These are phyloP conservation scores for Hemicordylus capensis DNA, from an alignment of 2,113 vertebrate species.

Conservation along the genomic window DNA sequence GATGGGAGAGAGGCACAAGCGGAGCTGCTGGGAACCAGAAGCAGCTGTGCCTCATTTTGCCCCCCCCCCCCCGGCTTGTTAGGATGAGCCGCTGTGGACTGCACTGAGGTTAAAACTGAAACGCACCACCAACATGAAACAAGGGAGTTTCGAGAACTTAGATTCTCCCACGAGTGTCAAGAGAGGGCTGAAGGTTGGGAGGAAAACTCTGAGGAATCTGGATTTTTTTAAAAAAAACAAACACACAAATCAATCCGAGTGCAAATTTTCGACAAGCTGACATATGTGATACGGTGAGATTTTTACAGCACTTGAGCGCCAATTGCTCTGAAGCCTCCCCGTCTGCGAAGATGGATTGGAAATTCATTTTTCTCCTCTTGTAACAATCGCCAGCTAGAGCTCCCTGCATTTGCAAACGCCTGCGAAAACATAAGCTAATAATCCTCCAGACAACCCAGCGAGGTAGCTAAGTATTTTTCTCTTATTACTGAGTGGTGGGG, in stretches of 20 bases:
- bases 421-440: not conserved
- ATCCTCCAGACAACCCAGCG: slow-evolving; percentile 38
- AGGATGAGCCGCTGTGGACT: too few relatives aligned
- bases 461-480: slow-evolving; percentile 28
- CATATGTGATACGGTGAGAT: not conserved
- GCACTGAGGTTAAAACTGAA: slow-evolving; percentile 44
- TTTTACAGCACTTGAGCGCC: not conserved
- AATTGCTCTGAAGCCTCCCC: not conserved
- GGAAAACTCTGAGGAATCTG: slow-evolving; percentile 53
- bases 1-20: too few relatives aligned
- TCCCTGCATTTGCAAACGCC: not conserved
- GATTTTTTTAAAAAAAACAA: slow-evolving; percentile 52
- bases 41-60: too few relatives aligned
- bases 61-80: too few relatives aligned
- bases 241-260: slow-evolving; percentile 45
- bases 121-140: not conserved
- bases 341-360: not conserved
- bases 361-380: slow-evolving; percentile 30
- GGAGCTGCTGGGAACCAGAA: too few relatives aligned
- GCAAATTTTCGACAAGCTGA: not conserved
- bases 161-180: not conserved
- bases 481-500: not conserved
- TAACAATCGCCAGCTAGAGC: slow-evolving; percentile 18
- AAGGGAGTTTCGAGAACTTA: slow-evolving; percentile 29
- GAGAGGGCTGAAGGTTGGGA: slow-evolving; percentile 15